phyloP scores from a whole-genome alignment of 2,797 vertebrate genomes.

The Myiothlypis chrysogaster region DNA sequence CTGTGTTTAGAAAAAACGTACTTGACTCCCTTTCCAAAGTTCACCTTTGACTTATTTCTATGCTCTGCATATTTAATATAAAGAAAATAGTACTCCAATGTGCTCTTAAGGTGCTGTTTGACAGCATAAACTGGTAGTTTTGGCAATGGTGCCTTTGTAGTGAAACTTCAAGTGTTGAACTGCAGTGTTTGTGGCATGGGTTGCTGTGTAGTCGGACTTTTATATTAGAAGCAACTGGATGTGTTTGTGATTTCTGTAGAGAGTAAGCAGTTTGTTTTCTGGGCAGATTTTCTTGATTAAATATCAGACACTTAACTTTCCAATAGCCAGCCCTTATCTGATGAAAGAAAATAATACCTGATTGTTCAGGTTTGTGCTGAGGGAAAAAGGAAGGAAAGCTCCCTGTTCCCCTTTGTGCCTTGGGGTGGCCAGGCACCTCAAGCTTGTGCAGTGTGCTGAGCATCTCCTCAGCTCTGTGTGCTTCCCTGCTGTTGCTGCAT shows the following conservation, averaged over 20 bases:
- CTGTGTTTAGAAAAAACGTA: background rate
- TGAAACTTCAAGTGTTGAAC: background rate
- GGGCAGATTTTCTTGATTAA: background rate
- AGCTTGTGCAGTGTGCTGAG: background rate
- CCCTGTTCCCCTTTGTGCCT: background rate
- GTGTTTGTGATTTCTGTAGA: background rate
- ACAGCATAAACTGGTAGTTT: accelerated
- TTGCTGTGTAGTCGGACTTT: accelerated
- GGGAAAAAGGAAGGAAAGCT: background rate
- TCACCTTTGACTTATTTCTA: background rate
- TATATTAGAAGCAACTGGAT: background rate
- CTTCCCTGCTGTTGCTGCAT: background rate
- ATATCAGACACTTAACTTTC: background rate
- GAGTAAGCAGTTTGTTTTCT: background rate
- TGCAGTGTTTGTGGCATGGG: background rate
- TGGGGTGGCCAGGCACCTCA: background rate
- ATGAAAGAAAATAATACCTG: background rate
- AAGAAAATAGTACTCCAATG: background rate
- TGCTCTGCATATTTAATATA: background rate
- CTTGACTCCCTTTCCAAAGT: background rate
- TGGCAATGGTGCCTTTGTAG: background rate
- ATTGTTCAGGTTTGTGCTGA: background rate
- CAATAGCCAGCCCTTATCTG: background rate
- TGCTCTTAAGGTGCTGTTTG: background rate
- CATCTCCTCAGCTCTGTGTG: background rate